Evolutionary conservation across 2,888 invertebrate species (phyloP).

Genomic region (Acrocyrtus sp.): DNA sequence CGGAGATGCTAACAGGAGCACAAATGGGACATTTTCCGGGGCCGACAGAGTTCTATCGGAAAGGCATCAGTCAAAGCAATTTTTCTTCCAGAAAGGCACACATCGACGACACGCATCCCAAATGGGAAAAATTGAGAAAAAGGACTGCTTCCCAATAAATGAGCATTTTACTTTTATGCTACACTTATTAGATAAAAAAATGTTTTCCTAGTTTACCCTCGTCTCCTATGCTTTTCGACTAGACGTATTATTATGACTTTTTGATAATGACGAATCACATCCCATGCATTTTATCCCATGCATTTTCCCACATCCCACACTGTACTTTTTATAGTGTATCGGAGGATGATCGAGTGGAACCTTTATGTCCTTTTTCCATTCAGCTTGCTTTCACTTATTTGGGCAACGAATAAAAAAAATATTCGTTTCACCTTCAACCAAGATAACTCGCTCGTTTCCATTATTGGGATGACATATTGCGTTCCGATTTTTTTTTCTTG

Average conservation of each 20-base stretch:
- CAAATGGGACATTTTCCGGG: too few relatives aligned
- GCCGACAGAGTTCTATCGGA: too few relatives aligned
- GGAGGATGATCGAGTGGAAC: not conserved
- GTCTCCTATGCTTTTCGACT: conserved; percentile 10
- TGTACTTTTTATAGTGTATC: too few relatives aligned
- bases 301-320: too few relatives aligned
- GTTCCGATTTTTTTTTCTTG: conserved; percentile 3
- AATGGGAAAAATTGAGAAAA: conserved; percentile 10
- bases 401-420: conserved; percentile 25
- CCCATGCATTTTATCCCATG: too few relatives aligned
- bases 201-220: conserved; percentile 28
- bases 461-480: conserved; percentile 55
- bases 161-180: conserved; percentile 32
- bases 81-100: too few relatives aligned
- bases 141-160: conserved; percentile 24
- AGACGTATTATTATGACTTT: conserved; percentile 35
- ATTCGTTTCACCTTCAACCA: conserved; percentile 50
- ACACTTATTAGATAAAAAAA: conserved; percentile 28
- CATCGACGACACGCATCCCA: too few relatives aligned
- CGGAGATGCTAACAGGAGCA: too few relatives aligned
- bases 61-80: too few relatives aligned
- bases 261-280: conserved; percentile 47
- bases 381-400: conserved; percentile 29
- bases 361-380: not conserved
- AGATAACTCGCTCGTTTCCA: conserved; percentile 46